Percentiles rank a stretch among this genome's conserved stretches.
Evolutionary conservation across 2,113 vertebrate genomes (phyloP).

Genomic region (Psettodes erumei): DNA sequence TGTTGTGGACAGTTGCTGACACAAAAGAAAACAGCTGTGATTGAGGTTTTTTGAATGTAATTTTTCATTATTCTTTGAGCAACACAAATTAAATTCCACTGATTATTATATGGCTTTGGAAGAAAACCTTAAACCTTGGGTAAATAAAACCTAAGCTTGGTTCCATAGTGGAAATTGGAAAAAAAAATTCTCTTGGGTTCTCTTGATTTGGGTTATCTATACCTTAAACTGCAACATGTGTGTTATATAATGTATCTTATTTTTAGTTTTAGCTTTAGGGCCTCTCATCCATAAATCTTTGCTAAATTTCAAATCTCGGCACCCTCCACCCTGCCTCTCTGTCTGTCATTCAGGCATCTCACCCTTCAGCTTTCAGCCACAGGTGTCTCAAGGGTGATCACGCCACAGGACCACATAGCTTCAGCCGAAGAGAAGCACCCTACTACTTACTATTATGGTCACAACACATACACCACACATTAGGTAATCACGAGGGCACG

Average conservation of each 20-base stretch:
- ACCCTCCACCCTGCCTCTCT: background rate
- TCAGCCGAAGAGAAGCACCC: conserved; percentile 29
- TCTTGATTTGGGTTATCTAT: no score
- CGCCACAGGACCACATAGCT: background rate
- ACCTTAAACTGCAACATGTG: background rate
- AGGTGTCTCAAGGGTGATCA: conserved; percentile 56
- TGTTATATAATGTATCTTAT: background rate
- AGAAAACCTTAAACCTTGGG: background rate
- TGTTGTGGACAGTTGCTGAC: no score
- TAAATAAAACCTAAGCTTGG: no score
- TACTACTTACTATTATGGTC: conserved; percentile 58
- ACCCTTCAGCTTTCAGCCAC: conserved; percentile 17
- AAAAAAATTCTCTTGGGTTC: no score
- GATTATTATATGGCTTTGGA: background rate
- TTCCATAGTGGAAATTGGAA: no score
- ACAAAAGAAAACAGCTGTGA: background rate
- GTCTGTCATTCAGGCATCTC: background rate
- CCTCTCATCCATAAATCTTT: background rate
- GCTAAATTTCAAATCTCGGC: background rate
- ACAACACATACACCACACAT: conserved; percentile 68
- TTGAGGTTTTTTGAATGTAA: background rate
- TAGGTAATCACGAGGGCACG: conserved; percentile 72
- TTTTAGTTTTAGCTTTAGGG: background rate
- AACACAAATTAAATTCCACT: background rate
- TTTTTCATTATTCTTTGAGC: background rate